Base-by-base conservation (phyloP, 2,797 vertebrate genomes). In the Erethizon dorsatum region DNA sequence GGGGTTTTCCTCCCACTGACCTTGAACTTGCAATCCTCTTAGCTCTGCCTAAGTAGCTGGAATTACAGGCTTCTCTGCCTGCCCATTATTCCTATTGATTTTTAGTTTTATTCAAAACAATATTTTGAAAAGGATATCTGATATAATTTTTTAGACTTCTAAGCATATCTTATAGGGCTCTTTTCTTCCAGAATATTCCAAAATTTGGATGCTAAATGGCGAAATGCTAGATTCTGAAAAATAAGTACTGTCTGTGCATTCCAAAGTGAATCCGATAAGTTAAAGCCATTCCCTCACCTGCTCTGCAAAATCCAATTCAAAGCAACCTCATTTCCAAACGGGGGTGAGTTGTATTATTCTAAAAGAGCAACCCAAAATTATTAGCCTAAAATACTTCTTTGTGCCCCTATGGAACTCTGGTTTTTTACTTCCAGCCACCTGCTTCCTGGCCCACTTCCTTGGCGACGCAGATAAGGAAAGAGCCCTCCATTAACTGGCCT, bases 81-180 rank as follows among this genome's bases (percentile, higher is more conserved):
- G 22, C 41, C 41, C 5, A 45, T 45, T 5, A 73, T 73, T 73
- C 71, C 5, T 41, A 10, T 24, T 26, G 5, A 73, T 26, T 73
- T 73, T 45, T 71, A 71, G 8, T 45, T 73, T 41, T 90, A 79
- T 63, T 95, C 63, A 94, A 94, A 95, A 94, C 10, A 92, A 28
- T 86, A 88, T 88, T 87, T 97, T 91, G 63, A 73, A 91, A 97
- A 83, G 50, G 90, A 47, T 67, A 82, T 33, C 54, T 87, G 52
- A 52, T 57, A 73, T 33, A 71, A 84, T 69, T 94, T 89, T 6
- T 88, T 67, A 83, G 50, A 12, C 33, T 61, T 93, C 83, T 71
- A 83, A 77, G 73, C 28, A 31, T 73, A 73, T 37, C 24, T 1
- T 50, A 50, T 45, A 75, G 57, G 17, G 13, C 56, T 96, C 52